Evolutionary conservation across 1,140 invertebrate species (phyloP), one percentile per base, ranked within the genome.

Genomic region (Drosophila ogumai): DNA sequence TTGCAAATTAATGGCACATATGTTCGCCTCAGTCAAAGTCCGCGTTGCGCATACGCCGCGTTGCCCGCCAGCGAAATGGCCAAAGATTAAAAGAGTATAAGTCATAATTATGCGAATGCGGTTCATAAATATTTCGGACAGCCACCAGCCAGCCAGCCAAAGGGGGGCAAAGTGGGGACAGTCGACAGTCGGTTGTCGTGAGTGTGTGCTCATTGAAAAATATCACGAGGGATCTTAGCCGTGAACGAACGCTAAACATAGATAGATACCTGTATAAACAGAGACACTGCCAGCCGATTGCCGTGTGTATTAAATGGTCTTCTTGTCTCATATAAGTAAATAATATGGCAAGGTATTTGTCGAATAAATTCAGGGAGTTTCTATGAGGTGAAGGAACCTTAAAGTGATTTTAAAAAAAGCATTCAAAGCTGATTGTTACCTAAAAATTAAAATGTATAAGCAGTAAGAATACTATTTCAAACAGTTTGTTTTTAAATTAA

Each of bases 1-100:
- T 82, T 88, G 75, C 59, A 79, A 87, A 87, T 87, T 81, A 85
- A 86, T 86, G 69, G 74, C 73, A 55, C 66, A 71, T 66, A 65
- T 67, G 54, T 32, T 54, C 19, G 44, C 22, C 60, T 64, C 52
- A 65, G 59, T 72, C 50, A 58, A 57, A 58, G 65, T 72, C 50
- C n/a, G 34, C 56, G 50, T 79, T 82, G 75, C 81, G 75, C 73
- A 82, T 82, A 82, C 80, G 75, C 68, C 71, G 38, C 71, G 57
- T 76, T 65, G 28, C 8, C 32, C 47, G 43, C 7, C 43, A 13
- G n/a, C 36, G 7, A 65, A 40, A 61, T 31, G 47, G 54, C 34
- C 40, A 17, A 44, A 52, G 50, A 72, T 59, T 64, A 59, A 79
- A 76, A 22, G 44, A 59, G 36, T 58, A 79, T 65, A 76, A 76